Base-by-base conservation (phyloP, 2,888 invertebrate genomes). In the Monoplex corrugatus region DNA sequence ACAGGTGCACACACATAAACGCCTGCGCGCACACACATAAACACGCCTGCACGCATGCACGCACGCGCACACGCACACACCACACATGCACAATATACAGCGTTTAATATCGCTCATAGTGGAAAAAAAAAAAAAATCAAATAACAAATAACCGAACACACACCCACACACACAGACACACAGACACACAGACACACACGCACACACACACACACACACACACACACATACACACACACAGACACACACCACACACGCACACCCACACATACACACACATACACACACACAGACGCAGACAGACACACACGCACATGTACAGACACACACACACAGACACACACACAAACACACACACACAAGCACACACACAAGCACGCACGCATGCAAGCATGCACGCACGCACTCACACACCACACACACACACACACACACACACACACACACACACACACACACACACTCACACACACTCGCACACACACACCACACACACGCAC, bases 151-250 rank as follows among this genome's bases (percentile, higher is more conserved):
- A 1, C 10, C 78, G 38, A 16, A 38, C 38, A 78, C 10, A 78
- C 78, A 35, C 35, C 16, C 32, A 75, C 75, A 78, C 38, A 78
- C 78, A 38, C 38, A 78, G 38, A 38, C 38, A 78, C 78, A 78
- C 38, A 78, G 8, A 78, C 38, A 78, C 35, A 78, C 38, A 78
- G 38, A 78, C 38, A 78, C 35, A 78, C 38, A 78, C 78, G 38
- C 38, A 78, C 78, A 78, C 38, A 78, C 78, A 78, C 38, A 78
- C 38, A 38, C 38, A 78, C 78, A 78, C 13, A 78, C 78, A 78
- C 38, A 78, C 38, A 78, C 38, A 78, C 78, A 78, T 16, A 78
- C 78, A 78, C 38, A 78, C 78, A 78, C 38, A 78, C 78, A 78
- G 16, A 78, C 38, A 78, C 38, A 78, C 78, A 78, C n/a, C 23